Evolutionary conservation across 2,113 vertebrate genomes (phyloP).

Genomic region (Rutilus rutilus): DNA sequence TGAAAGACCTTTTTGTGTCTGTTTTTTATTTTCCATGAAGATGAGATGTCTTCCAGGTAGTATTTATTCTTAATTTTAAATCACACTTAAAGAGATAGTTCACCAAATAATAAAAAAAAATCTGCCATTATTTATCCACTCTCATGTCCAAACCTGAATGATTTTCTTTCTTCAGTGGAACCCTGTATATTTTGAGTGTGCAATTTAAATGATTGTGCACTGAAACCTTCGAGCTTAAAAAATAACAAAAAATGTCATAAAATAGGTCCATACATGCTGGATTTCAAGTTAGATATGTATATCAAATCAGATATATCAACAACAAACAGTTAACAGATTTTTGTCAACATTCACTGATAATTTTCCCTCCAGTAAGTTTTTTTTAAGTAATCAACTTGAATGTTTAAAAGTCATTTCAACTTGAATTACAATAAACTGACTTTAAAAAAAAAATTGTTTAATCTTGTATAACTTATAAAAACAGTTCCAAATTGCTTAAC

Average conservation of each 20-base stretch:
- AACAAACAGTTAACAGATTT: neutral
- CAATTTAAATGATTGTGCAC: too few species aligned
- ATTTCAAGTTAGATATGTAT: neutral
- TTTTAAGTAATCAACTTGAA: too few species aligned
- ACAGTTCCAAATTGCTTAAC: too few species aligned
- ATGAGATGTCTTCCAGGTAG: neutral
- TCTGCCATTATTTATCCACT: neutral
- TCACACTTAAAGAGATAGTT: neutral
- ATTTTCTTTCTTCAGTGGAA: neutral
- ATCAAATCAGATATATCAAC: too few species aligned
- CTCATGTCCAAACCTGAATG: neutral
- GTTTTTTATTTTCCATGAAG: slow-evolving; percentile 59
- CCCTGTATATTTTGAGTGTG: neutral
- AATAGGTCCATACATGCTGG: neutral
- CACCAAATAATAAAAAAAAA: neutral
- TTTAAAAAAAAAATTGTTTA: too few species aligned
- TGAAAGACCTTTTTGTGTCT: slow-evolving; percentile 64
- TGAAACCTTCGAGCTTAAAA: too few species aligned
- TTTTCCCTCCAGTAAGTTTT: neutral
- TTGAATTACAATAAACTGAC: too few species aligned
- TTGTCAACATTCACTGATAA: neutral
- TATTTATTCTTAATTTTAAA: slow-evolving; percentile 1
- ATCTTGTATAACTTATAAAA: too few species aligned
- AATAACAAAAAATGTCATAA: neutral
- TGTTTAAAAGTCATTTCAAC: too few species aligned